Percentiles rank a stretch among this genome's conserved stretches.
Evolutionary conservation across 2,888 invertebrate species (phyloP).

Genomic region (Apodemia zela): DNA sequence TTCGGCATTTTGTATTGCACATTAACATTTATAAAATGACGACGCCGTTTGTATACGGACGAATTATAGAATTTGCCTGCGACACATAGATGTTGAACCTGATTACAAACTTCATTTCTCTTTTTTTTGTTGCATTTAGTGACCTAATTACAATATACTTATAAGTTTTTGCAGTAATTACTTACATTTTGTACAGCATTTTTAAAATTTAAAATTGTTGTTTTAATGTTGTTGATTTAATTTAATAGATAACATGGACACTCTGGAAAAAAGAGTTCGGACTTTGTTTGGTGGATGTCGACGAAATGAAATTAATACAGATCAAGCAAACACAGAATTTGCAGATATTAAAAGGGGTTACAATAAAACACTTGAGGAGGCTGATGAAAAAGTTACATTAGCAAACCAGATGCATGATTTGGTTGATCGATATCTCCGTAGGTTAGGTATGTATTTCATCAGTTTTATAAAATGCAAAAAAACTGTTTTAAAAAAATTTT

Average conservation of each 20-base stretch:
- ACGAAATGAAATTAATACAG: conserved; percentile 85
- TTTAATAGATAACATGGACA: conserved; percentile 91
- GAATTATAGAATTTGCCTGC: too few species aligned
- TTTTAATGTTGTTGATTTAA: not conserved
- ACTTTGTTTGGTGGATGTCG: conserved; percentile 92
- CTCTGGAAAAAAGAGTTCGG: conserved; percentile 93
- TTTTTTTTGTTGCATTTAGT: too few species aligned
- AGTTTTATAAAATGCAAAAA: not conserved
- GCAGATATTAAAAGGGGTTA: conserved; percentile 92
- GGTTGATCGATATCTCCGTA: conserved; percentile 94
- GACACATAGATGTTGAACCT: too few species aligned
- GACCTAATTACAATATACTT: too few species aligned
- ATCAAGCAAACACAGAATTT: conserved; percentile 90
- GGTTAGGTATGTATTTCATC: conserved; percentile 83
- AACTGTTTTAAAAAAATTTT: too few species aligned
- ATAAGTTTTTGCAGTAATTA: too few species aligned
- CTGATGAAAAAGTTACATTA: conserved; percentile 97
- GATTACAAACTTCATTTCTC: too few species aligned
- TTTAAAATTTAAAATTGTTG: too few species aligned
- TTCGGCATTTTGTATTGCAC: too few species aligned
- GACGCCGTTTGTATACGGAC: too few species aligned
- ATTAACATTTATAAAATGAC: too few species aligned
- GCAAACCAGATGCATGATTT: conserved; percentile 97
- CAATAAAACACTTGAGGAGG: conserved; percentile 94
- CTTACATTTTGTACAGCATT: too few species aligned